Evolutionary conservation across 2,888 invertebrate species (phyloP), one percentile per base, ranked within the genome.

Genomic region (Cerastis leucographa): DNA sequence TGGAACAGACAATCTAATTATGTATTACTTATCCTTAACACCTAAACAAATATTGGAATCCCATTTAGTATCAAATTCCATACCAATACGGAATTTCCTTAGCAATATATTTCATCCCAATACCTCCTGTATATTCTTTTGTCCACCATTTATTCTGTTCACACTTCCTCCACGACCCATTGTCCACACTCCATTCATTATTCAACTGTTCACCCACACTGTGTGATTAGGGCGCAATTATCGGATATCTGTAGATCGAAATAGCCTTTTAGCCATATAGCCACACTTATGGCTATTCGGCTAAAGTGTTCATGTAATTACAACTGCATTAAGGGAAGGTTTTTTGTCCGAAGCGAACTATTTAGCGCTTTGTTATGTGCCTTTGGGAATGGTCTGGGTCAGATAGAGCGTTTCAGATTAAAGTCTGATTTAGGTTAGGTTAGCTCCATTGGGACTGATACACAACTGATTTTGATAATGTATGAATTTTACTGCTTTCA

Each of bases 141-240:
- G 22, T 46, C 29, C 40, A 29, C 9, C 46, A 14, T 76, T 59
- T 71, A 77, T 85, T 83, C 46, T 46, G 62, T 74, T 74, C 83
- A 67, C 74, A 65, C 40, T n/a, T 56, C 46, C 7, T 4, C 40
- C 4, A 1, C 14, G n/a, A 12, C 44, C 72, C 49, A 81, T 78
- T 83, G 74, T 73, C 51, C 56, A 12, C 49, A 35, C 40, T 25
- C 70, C 49, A 85, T 83, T 85, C 65, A 83, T 85, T 84, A 83
- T 85, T 84, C 85, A 82, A 64, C 17, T n/a, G 44, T 59, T 35
- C 59, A n/a, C 69, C 74, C 78, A 17, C 51, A 46, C 44, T 42
- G 77, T 82, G 83, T 73, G 78, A 78, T 82, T 85, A 84, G 56
- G 71, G 29, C 35, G 64, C 74, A 78, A 84, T 84, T 84, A 85